phyloP scores from a whole-genome alignment of 2,888 invertebrate species.

The Lepidocyrtinus sp. region DNA sequence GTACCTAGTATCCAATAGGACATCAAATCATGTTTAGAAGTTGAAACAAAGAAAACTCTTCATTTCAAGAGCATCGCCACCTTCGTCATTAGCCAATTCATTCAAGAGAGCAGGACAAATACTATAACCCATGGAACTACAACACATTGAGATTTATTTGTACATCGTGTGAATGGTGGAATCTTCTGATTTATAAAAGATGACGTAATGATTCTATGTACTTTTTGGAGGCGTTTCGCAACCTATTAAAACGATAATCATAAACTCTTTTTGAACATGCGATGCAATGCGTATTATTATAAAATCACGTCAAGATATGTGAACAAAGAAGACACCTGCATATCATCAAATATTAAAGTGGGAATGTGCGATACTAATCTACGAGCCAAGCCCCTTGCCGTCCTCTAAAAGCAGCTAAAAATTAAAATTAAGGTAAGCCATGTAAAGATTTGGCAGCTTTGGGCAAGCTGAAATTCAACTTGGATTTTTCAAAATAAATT shows the following conservation, averaged over 20 bases:
- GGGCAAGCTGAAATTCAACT: not conserved
- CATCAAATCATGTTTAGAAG: not conserved
- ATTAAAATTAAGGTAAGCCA: not conserved
- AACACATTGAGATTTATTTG: not conserved
- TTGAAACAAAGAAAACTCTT: slow-evolving; percentile 1
- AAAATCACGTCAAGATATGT: slow-evolving; percentile 2
- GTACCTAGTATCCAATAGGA: not conserved
- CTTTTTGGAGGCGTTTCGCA: slow-evolving; percentile 1
- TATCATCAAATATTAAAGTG: slow-evolving; percentile 8
- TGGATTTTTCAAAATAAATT: not conserved
- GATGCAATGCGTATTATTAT: not conserved
- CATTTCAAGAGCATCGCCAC: not conserved
- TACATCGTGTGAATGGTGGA: not conserved
- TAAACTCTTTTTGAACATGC: slow-evolving; percentile 5
- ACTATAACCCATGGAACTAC: no score
- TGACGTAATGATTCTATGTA: slow-evolving; percentile 3
- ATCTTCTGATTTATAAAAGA: slow-evolving; percentile 6
- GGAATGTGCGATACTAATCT: no score
- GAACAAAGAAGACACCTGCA: not conserved
- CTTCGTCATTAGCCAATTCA: no score
- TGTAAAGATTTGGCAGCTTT: not conserved
- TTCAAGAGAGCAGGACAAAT: not conserved
- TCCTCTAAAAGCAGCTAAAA: slow-evolving; percentile 17
- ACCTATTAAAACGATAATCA: slow-evolving; percentile 9
- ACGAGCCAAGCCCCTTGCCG: slow-evolving; percentile 31